A percentile compares a stretch with the other conserved stretches of the same genome.
phyloP scores from a whole-genome alignment of 2,113 vertebrate species.

The Eulemur rufifrons region DNA sequence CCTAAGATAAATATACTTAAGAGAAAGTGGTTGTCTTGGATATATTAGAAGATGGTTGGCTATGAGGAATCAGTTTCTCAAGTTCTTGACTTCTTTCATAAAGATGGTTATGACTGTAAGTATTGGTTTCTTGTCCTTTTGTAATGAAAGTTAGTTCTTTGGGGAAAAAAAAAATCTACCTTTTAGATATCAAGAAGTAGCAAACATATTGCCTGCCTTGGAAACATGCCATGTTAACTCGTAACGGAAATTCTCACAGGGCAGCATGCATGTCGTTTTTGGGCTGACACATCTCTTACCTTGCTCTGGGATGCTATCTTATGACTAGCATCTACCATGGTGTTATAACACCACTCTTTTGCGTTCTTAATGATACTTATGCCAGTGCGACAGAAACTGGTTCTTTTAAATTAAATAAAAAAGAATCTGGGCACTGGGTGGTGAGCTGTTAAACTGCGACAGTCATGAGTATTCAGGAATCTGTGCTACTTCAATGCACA shows the following conservation, averaged over 20 bases:
- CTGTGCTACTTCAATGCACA: neutral
- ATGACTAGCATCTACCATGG: neutral
- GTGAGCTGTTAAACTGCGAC: neutral
- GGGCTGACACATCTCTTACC: neutral
- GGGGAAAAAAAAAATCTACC: neutral
- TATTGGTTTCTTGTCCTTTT: neutral
- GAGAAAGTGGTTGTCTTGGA: neutral
- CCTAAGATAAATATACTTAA: neutral
- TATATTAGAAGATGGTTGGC: neutral
- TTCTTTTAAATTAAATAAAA: conserved; percentile 16
- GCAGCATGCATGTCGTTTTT: neutral
- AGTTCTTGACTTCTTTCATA: neutral
- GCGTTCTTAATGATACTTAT: conserved; percentile 9
- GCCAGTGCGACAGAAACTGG: neutral
- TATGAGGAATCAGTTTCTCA: neutral
- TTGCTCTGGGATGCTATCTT: conserved; percentile 51
- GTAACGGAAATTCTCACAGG: neutral
- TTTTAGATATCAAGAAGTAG: neutral
- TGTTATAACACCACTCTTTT: neutral
- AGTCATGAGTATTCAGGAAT: neutral
- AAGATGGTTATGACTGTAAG: neutral
- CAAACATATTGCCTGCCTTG: neutral
- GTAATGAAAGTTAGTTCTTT: neutral
- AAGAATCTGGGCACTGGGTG: neutral
- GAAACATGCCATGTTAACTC: neutral